phyloP scores from a whole-genome alignment of 2,797 vertebrate species.

The Psittacula echo region DNA sequence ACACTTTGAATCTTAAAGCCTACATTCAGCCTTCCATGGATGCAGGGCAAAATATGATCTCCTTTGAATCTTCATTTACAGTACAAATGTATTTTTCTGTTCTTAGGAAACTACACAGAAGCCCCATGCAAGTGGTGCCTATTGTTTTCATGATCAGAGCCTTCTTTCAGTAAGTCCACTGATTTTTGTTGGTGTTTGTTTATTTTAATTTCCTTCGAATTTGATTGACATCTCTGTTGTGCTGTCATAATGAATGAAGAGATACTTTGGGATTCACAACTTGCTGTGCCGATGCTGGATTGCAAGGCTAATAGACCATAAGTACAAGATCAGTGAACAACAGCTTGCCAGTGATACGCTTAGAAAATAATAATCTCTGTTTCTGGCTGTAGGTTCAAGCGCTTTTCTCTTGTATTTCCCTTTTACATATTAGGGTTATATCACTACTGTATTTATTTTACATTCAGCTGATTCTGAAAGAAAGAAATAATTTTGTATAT shows the following conservation, averaged over 20 bases:
- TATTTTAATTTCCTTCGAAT: not conserved
- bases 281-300: not conserved
- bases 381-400: not conserved
- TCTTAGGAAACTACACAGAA: slow-evolving; percentile 74
- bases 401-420: not conserved
- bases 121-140: slow-evolving; percentile 77
- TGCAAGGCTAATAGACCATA: not conserved
- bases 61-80: not conserved
- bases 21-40: not conserved
- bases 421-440: not conserved
- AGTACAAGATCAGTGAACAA: not conserved
- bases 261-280: not conserved
- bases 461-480: not conserved
- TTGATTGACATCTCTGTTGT: not conserved
- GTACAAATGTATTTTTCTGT: not conserved
- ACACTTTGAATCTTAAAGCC: not conserved
- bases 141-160: slow-evolving; percentile 68
- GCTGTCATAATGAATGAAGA: not conserved
- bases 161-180: slow-evolving; percentile 77
- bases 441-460: not conserved
- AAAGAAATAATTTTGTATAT: not conserved
- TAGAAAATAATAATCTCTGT: not conserved
- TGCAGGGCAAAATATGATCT: not conserved
- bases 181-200: not conserved
- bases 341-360: not conserved